Base-by-base conservation (phyloP, 1,140 invertebrate genomes). In the Ectropis grisescens region DNA sequence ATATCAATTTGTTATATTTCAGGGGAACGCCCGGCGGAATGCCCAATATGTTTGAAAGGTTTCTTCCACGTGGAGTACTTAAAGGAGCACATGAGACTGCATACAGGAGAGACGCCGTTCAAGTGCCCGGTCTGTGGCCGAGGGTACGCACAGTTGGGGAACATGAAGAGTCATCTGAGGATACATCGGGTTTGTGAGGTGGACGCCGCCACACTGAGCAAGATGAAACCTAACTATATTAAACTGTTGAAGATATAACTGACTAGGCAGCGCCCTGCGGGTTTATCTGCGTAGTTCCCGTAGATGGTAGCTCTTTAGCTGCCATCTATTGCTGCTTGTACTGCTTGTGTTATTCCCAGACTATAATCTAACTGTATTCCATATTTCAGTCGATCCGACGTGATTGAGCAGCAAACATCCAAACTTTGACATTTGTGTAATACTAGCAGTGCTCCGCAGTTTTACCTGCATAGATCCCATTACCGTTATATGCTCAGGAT, bases 51-150 rank as follows among this genome's bases (percentile, higher is more conserved):
- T 40, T 61, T 59, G 2, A 57, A 64, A 1, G 64, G 67, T 24
- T 83, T 83, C 49, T 81, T 57, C 41, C 81, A 83, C 32, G 59
- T 64, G 26, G 75, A 82, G 28, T 83, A 83, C 41, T 45, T 89
- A 5, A 87, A 85, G 29, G 85, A 88, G 48, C 90, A 92, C 49
- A 87, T 89, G 81, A 62, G 89, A 10, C 86, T 89, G 6, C 90
- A 91, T 47, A 91, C 89, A 0, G 88, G 92, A 1, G 91, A 93
- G 49, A 88, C 87, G 22, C 91, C 91, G 3, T 92, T 89, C 74
- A 84, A 86, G 49, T 93, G 91, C 58, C 85, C 85, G 4, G 75
- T 90, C 4, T 93, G 91, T 59, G 82, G 84, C 5, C 84, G 90
- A 28, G 82, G 86, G 0, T 93, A 92, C 53, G 84, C 89, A 11